Base-by-base conservation (phyloP, 2,797 vertebrate genomes). In the Lagocephalus sceleratus region DNA sequence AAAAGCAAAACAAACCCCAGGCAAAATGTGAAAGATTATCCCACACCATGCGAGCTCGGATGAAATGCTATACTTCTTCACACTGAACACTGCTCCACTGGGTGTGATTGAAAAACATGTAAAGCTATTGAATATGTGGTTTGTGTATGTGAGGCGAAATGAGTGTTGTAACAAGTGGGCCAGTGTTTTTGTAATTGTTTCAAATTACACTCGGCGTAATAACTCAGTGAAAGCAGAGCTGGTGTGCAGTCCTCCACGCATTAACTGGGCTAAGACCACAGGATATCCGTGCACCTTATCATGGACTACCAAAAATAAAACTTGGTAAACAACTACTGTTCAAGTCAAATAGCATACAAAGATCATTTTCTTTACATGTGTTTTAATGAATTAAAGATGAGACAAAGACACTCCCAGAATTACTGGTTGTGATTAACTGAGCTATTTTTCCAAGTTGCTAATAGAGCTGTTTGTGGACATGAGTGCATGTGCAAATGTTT, bases 1-100 rank as follows among this genome's bases (percentile, higher is more conserved):
- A 91, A 90, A 88, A 90, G 87, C 86, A 89, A 91, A 92, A 92
- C 89, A 91, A 90, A 91, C 90, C 90, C 85, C 84, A 77, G 90
- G 90, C 89, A 79, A 90, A 90, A 90, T 86, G 87, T 86, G 90
- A 91, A 90, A 91, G 89, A 91, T 91, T 87, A 90, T 90, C 87
- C 86, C 80, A 77, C 87, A 89, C 87, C 85, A 89, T 90, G 87
- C 81, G 70, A 89, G 87, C 88, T 83, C 68, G 78, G 77, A 86
- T 88, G 86, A 90, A 91, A 90, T 79, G 84, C 85, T 87, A 88
- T 74, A 90, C 87, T 91, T 89, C 87, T 90, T 88, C 85, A 87
- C 84, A 84, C 80, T 82, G 89, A 92, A 91, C 86, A 87, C 83
- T 77, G 83, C 87, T 90, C 90, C 87, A 80, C 85, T 86, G 90